A percentile compares a stretch with the other conserved stretches of the same genome.
phyloP scores from a whole-genome alignment of 30 jellyfish, hydroid and myxozoan genomes.

The Cassiopea xamachana region DNA sequence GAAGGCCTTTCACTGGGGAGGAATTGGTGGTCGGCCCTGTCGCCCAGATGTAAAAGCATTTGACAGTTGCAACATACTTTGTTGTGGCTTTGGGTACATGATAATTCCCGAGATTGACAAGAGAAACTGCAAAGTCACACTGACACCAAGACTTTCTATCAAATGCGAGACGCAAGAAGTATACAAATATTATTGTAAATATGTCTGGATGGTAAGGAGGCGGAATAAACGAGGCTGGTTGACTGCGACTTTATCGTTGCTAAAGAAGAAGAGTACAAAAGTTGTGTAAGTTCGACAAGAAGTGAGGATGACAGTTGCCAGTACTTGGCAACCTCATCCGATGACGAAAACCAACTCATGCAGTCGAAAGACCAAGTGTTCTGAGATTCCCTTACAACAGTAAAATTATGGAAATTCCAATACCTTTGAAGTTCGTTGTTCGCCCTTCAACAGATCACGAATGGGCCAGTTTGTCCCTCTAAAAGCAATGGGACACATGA shows the following conservation, averaged over 20 bases:
- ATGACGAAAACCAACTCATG: too few species aligned
- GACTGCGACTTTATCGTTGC: constrained; percentile 40
- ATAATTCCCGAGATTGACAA: constrained; percentile 61
- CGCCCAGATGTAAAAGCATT: constrained; percentile 71
- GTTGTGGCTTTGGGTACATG: constrained; percentile 85
- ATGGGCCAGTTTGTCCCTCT: too few species aligned
- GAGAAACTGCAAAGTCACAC: constrained; percentile 47
- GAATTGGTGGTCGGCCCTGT: constrained; percentile 82
- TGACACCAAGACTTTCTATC: constrained; percentile 38
- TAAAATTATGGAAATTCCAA: too few species aligned
- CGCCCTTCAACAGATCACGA: too few species aligned
- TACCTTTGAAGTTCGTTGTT: too few species aligned
- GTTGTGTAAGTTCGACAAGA: too few species aligned
- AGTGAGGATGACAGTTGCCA: too few species aligned
- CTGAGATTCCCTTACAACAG: too few species aligned
- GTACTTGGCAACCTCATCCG: too few species aligned
- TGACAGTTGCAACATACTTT: constrained; percentile 74
- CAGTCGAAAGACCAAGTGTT: too few species aligned
- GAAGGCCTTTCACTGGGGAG: constrained; percentile 68
- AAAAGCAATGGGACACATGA: too few species aligned
- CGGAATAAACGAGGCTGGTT: constrained; percentile 43
- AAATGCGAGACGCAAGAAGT: constrained; percentile 69
- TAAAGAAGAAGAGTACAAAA: constrained; percentile 11
- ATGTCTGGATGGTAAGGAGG: constrained; percentile 79
- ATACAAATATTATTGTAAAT: constrained; percentile 63